phyloP scores from a whole-genome alignment of 2,797 vertebrate species.

The Hydrolagus colliei region DNA sequence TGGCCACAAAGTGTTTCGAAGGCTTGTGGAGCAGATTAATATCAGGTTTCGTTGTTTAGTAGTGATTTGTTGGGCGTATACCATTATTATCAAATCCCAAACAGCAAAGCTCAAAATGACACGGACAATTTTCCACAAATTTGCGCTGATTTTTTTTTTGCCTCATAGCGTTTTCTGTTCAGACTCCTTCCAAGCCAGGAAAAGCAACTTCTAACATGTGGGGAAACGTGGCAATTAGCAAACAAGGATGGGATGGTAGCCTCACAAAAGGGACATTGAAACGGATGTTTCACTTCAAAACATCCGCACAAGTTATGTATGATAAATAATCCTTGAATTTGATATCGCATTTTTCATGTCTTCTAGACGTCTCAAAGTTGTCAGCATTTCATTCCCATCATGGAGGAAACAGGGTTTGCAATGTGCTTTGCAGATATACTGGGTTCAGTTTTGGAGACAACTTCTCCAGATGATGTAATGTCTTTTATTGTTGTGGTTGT shows the following conservation, averaged over 20 bases:
- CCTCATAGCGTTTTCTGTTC: not conserved
- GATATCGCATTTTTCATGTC: too few relatives aligned
- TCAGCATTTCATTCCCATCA: not conserved
- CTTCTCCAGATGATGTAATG: too few relatives aligned
- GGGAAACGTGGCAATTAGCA: not conserved
- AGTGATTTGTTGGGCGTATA: not conserved
- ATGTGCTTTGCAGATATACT: too few relatives aligned
- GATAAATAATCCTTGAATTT: too few relatives aligned
- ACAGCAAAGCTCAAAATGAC: not conserved
- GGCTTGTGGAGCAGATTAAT: not conserved
- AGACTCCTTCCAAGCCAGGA: not conserved
- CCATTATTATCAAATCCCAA: not conserved
- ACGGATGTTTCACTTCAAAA: not conserved
- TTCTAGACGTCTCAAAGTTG: too few relatives aligned
- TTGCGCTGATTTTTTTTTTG: not conserved
- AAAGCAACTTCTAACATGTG: not conserved
- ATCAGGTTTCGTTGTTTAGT: not conserved
- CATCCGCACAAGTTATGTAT: not conserved
- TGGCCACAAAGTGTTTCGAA: not conserved
- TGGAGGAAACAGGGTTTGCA: not conserved
- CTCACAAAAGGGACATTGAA: not conserved
- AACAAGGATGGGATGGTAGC: not conserved
- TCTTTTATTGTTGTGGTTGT: too few relatives aligned
- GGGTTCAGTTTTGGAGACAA: not conserved
- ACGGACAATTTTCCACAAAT: too few relatives aligned